Evolutionary conservation across 2,888 invertebrate genomes (phyloP), one percentile per base, ranked within the genome.

Genomic region (Endomychus coccineus): DNA sequence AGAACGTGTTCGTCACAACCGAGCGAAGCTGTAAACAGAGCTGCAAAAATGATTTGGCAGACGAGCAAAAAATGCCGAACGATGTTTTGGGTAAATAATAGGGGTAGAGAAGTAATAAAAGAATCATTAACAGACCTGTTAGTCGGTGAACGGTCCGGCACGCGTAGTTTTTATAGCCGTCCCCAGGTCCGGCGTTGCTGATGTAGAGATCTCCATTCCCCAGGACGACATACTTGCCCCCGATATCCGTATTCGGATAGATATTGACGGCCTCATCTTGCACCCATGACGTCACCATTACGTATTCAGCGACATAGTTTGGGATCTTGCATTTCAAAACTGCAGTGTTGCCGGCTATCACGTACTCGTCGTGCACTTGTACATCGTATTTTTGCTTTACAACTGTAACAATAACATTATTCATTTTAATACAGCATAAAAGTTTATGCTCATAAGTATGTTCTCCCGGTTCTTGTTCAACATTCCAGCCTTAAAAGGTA

Each of bases 241-340:
- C 80, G 53, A 80, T 80, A 61, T 80, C 80, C 24, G 80, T 78
- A 54, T 79, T 80, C 21, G 82, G 82, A 62, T 80, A 83, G 55
- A 88, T 82, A 67, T 80, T 84, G 69, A 83, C 75, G 51, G 77
- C 76, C 37, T 81, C 81, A 52, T 87, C 86, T 62, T 86, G 84
- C 45, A 87, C 78, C 94, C 94, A 95, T 34, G 90, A 86, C 17
- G 89, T 89, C 43, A 83, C 80, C 69, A 80, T 80, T 53, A 92
- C 84, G 62, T 88, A 85, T 54, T 91, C 90, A 46, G 82, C 77
- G 65, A 89, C 86, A 69, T 86, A 89, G 51, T 82, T 77, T 25
- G 92, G 89, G 56, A 92, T 85, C 64, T 85, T 80, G 67, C 95
- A 95, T 58, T 85, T 81, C 46, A 94, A 74, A 43, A 92, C 82